These are phyloP conservation scores for Drosophila biarmipes DNA, from an alignment of 1,140 invertebrate species.

Conservation along the genomic window DNA sequence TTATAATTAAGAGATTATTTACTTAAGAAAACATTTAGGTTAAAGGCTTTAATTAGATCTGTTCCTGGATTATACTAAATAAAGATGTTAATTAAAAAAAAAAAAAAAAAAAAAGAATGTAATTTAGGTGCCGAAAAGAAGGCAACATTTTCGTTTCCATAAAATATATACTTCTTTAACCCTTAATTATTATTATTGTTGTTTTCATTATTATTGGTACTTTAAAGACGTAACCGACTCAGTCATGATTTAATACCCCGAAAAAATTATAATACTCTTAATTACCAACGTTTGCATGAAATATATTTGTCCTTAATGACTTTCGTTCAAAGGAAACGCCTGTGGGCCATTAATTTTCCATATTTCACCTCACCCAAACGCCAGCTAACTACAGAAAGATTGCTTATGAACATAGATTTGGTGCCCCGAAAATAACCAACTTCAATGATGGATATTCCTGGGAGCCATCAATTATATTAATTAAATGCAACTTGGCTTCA, in stretches of 20 bases:
- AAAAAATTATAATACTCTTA: conserved; percentile 11
- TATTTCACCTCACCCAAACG: conserved; percentile 6
- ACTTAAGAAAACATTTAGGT: too few relatives aligned
- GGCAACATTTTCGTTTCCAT: neutral
- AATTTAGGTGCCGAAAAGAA: neutral
- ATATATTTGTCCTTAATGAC: conserved; percentile 26
- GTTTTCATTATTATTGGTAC: too few relatives aligned
- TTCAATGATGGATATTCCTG: conserved; percentile 8
- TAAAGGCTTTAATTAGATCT: too few relatives aligned
- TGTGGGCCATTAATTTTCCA: conserved; percentile 26
- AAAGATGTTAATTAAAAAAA: too few relatives aligned
- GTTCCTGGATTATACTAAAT: too few relatives aligned
- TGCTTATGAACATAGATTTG: conserved; percentile 7
- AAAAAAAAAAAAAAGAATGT: too few relatives aligned
- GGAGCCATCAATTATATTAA: conserved; percentile 38
- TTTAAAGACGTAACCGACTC: neutral
- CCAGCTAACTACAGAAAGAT: conserved; percentile 1
- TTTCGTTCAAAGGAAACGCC: conserved; percentile 15
- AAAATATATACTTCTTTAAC: too few relatives aligned
- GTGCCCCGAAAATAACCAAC: neutral
- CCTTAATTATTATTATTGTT: too few relatives aligned
- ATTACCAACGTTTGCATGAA: neutral
- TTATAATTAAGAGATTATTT: too few relatives aligned
- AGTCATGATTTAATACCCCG: conserved; percentile 8
- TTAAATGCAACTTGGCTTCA: conserved; percentile 20